phyloP scores from a whole-genome alignment of 1,140 invertebrate genomes.

The Drosophila fuyamai region DNA sequence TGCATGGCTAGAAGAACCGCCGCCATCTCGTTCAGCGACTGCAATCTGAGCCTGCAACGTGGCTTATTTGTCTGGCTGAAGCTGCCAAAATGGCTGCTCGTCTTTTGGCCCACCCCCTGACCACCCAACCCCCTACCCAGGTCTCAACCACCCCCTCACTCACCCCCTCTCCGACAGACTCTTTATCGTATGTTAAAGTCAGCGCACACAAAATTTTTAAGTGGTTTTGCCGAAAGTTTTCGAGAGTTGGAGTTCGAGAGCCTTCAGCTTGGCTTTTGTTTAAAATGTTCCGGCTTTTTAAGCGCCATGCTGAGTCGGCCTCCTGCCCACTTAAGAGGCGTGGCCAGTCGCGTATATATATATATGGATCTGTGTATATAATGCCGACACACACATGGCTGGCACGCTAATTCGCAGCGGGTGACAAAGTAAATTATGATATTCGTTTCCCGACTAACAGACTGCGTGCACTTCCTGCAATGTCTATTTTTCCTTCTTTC shows the following conservation, averaged over 20 bases:
- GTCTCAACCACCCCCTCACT: neutral
- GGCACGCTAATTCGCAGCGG: conserved; percentile 78
- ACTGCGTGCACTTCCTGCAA: conserved; percentile 77
- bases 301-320: conserved; percentile 56
- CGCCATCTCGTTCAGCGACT: conserved; percentile 54
- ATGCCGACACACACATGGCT: conserved; percentile 53
- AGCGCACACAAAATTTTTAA: conserved; percentile 66
- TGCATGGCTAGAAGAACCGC: conserved; percentile 16
- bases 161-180: conserved; percentile 8
- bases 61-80: conserved; percentile 74
- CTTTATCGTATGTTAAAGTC: conserved; percentile 81
- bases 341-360: conserved; percentile 25
- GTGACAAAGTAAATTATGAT: conserved; percentile 83
- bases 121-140: neutral
- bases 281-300: conserved; percentile 69
- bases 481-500: conserved; percentile 20
- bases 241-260: conserved; percentile 58
- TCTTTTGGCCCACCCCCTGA: conserved; percentile 14
- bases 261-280: conserved; percentile 68
- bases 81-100: conserved; percentile 50
- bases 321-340: conserved; percentile 22
- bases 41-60: conserved; percentile 76
- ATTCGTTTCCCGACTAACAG: conserved; percentile 79
- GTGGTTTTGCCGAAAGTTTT: conserved; percentile 73
- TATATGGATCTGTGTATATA: conserved; percentile 9